These are phyloP conservation scores for Turritopsis rubra DNA, from an alignment of 30 jellyfish, hydroid and myxozoan species.

Conservation along the genomic window DNA sequence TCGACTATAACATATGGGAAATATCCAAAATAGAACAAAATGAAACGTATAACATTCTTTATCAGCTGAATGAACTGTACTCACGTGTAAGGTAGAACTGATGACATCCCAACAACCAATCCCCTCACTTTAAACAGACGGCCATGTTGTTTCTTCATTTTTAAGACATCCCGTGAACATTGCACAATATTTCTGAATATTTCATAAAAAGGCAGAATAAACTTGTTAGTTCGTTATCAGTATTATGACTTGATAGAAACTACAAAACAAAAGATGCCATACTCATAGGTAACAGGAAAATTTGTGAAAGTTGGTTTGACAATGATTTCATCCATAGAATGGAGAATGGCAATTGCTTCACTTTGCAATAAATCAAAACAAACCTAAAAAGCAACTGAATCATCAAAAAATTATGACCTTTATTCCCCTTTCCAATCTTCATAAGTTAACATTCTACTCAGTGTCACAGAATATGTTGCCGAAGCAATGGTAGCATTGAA, in stretches of 20 bases:
- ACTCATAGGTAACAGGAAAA: neutral
- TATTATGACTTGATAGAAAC: neutral
- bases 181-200: neutral
- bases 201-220: neutral
- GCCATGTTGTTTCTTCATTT: neutral
- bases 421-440: too few relatives aligned
- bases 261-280: neutral
- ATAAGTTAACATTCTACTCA: too few relatives aligned
- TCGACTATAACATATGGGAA: neutral
- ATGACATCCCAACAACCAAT: constrained; percentile 12
- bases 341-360: neutral
- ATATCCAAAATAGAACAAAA: neutral
- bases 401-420: neutral
- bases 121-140: neutral
- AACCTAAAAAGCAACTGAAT: neutral
- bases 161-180: neutral
- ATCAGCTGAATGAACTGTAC: neutral
- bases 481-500: too few relatives aligned
- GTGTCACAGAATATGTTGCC: too few relatives aligned
- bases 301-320: neutral
- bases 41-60: neutral
- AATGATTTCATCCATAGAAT: neutral
- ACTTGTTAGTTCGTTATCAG: neutral
- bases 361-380: neutral
- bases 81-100: constrained; percentile 10